Base-by-base conservation (phyloP, 1,140 invertebrate species). In the Diplogasteroides magnus region DNA sequence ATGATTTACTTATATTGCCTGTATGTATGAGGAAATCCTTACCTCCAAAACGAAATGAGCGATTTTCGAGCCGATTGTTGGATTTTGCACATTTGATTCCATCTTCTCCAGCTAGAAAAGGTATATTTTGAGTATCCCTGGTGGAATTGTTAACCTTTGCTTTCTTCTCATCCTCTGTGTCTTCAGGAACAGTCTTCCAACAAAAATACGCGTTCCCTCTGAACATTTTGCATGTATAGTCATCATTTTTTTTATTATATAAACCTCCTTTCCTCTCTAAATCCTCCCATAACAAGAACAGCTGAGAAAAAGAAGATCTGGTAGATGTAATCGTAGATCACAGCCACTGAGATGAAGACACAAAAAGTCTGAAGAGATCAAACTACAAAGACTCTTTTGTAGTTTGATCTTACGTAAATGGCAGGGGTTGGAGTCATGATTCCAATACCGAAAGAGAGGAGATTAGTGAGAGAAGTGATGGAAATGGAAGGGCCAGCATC, bases 401-500 rank as follows among this genome's bases (percentile, higher is more conserved):
- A 67, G 48, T 67, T 60, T 60, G 23, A 11, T 55, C 56, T 64
- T 58, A 80, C 78, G 25, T 77, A 89, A 1, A 97, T 92, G 6
- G 80, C 80, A 26, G 92, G 93, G 79, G 97, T 97, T 1, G 93
- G 91, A 55, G 92, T 94, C 74, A 93, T 89, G 73, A 94, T 91
- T 25, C 95, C 94, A 65, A 97, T 95, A 83, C 90, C 92, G 84
- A 97, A 96, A 25, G 92, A 94, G 70, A 97, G 88, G 86, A 95
- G 91, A 83, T 97, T 93, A 0, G 94, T 98, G n/a, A 97, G 86
- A 0, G 94, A 96, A 0, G 95, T 97, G 72, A 98, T 96, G 29
- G 94, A 97, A 68, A 98, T 95, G 1, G 94, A 97, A 15, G 97
- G 93, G 0, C 93, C 94, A n/a, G 94, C 93, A 83, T 94, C 91